phyloP scores from a whole-genome alignment of 2,888 invertebrate genomes.

The Lycaena phlaeas region DNA sequence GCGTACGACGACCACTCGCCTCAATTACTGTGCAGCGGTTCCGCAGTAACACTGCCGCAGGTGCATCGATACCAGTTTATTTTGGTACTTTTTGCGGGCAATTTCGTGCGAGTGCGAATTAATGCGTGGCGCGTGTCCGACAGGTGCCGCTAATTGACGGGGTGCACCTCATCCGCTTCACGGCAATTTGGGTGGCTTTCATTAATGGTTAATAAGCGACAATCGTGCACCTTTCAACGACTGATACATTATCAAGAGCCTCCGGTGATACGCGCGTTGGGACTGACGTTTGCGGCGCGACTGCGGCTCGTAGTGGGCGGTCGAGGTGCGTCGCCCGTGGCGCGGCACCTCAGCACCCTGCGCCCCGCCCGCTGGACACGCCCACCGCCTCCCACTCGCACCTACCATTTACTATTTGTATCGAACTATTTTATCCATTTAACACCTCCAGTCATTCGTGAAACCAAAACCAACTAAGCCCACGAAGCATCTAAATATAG shows the following conservation, averaged over 20 bases:
- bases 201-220: slow-evolving; percentile 53
- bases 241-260: slow-evolving; percentile 2
- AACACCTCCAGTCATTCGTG: slow-evolving; percentile 6
- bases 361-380: slow-evolving; percentile 51
- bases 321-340: slow-evolving; percentile 33
- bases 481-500: too few species aligned
- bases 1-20: neutral
- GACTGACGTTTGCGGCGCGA: slow-evolving; percentile 50
- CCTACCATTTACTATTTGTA: slow-evolving; percentile 19
- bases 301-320: slow-evolving; percentile 51
- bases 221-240: slow-evolving; percentile 39
- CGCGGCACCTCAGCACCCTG: slow-evolving; percentile 53
- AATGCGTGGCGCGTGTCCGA: slow-evolving; percentile 55
- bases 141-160: slow-evolving; percentile 65
- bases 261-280: slow-evolving; percentile 38
- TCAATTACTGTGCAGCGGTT: slow-evolving; percentile 17
- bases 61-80: slow-evolving; percentile 66
- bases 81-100: slow-evolving; percentile 56
- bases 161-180: slow-evolving; percentile 54
- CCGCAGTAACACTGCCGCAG: slow-evolving; percentile 44
- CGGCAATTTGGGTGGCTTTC: slow-evolving; percentile 50
- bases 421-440: slow-evolving; percentile 7
- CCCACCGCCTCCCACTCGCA: slow-evolving; percentile 28
- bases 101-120: slow-evolving; percentile 61
- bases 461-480: neutral